Base-by-base conservation (phyloP, 2,888 invertebrate species). In the Epicampocera succincta region DNA sequence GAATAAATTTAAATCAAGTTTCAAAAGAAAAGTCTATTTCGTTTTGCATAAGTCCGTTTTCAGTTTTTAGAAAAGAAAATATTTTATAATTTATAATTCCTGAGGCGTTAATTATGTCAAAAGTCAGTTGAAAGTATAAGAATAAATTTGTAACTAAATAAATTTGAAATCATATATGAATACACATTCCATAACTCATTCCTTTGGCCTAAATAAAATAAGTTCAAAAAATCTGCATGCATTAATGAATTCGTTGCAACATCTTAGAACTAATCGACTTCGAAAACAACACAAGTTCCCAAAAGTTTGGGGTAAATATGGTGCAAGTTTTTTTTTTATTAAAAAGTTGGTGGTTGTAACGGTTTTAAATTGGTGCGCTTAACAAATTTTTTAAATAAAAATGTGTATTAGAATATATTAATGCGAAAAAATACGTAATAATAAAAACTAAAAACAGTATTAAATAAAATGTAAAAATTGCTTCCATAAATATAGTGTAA, bases 351-450 rank as follows among this genome's bases (percentile, higher is more conserved):
- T 75, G 82, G 82, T 65, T 89, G 89, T 89, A 88, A 89, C 89
- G 89, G 89, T 89, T 89, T 89, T 87, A 88, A 88, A 86, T 88
- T 87, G 85, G 88, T 89, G 89, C 89, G 89, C 87, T 88, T 88
- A 61, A 69, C 33, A 61, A 69, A 48, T 69, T 42, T 61, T 65
- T 77, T 15, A 42, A 66, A 33, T 42, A 60, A 40, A 33, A 9
- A 4, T 56, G 50, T 75, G 71, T 68, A 52, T 85, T 87, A 85
- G 40, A 63, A 48, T n/a, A 74, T 75, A 56, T 74, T 66, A 46
- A 73, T 54, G 58, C 46, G 25, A 63, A 76, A 19, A 66, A 73
- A 60, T 61, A 15, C n/a, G 0, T 76, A 46, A 25, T 12, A 40
- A 17, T 8, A 9, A 3, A 33, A 33, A 33, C 4, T 25, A 52